Conservation (phyloP, 2,797 vertebrate species). For the Amniataba percoides region DNA sequence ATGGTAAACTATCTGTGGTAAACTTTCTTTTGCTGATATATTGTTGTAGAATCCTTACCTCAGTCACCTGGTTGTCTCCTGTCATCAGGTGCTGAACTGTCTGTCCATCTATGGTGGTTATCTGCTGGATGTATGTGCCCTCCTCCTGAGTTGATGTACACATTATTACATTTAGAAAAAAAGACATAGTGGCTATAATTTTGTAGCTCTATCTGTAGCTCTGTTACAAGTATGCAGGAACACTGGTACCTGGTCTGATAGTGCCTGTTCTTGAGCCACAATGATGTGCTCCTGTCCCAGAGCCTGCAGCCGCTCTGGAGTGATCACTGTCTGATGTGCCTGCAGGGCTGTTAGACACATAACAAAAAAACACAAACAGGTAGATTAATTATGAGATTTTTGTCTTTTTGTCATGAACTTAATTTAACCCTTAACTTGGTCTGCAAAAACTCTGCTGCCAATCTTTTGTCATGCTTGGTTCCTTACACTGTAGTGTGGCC, state of each 20-base stretch:
- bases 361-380: conserved; percentile 1
- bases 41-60: conserved; percentile 55
- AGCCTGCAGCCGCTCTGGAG: conserved; percentile 89
- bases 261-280: conserved; percentile 91
- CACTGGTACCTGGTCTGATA: conserved; percentile 88
- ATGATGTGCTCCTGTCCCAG: conserved; percentile 95
- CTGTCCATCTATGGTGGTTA: conserved; percentile 96
- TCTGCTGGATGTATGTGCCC: conserved; percentile 96
- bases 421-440: no score
- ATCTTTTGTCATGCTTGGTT: neutral
- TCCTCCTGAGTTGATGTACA: conserved; percentile 88
- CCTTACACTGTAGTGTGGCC: conserved; percentile 93
- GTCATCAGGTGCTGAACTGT: conserved; percentile 96
- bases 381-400: no score
- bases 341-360: conserved; percentile 86
- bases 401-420: no score
- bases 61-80: conserved; percentile 93
- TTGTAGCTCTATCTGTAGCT: no score
- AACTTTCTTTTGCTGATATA: no score
- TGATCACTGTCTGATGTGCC: conserved; percentile 88
- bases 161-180: neutral
- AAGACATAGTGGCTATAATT: neutral
- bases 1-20: neutral
- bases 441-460: neutral
- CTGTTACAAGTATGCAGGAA: neutral